Conservation (phyloP, 2,113 vertebrate species). For the Carlito syrichta region DNA sequence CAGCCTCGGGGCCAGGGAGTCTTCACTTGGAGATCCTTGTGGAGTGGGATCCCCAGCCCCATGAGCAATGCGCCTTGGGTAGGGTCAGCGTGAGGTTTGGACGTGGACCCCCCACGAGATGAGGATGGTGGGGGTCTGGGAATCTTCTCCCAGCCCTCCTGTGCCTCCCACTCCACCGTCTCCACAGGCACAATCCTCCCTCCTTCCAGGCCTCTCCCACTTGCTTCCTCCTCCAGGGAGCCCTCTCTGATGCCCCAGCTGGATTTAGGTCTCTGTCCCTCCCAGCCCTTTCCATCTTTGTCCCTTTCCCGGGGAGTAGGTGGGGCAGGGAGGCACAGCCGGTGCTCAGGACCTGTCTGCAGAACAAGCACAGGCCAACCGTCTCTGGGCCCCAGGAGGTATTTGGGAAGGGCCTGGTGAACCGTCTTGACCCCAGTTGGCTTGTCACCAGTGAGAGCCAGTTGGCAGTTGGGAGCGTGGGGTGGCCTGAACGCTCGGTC, state of each 20-base stretch:
- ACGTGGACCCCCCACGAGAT: rapidly evolving
- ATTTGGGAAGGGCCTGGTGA: neutral
- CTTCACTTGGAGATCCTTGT: rapidly evolving
- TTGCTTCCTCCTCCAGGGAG: neutral
- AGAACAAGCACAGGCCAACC: neutral
- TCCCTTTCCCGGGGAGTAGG: too few species aligned
- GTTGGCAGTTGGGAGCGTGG: neutral
- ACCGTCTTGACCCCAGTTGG: rapidly evolving
- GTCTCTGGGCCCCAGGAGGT: neutral
- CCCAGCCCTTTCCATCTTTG: rapidly evolving
- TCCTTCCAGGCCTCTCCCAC: neutral
- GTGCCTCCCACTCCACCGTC: rapidly evolving
- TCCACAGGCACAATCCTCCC: neutral
- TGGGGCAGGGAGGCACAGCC: neutral
- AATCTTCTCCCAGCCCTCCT: neutral
- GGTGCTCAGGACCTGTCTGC: neutral
- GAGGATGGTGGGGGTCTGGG: rapidly evolving
- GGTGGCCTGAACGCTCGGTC: rapidly evolving
- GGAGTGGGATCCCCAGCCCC: neutral
- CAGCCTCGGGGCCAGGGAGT: rapidly evolving
- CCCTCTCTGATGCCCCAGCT: neutral
- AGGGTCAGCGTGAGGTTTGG: too few species aligned
- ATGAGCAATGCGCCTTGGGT: rapidly evolving
- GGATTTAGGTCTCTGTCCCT: neutral
- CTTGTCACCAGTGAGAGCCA: neutral